Base-by-base conservation (phyloP, 2,797 vertebrate genomes). In the Thamnophis elegans region DNA sequence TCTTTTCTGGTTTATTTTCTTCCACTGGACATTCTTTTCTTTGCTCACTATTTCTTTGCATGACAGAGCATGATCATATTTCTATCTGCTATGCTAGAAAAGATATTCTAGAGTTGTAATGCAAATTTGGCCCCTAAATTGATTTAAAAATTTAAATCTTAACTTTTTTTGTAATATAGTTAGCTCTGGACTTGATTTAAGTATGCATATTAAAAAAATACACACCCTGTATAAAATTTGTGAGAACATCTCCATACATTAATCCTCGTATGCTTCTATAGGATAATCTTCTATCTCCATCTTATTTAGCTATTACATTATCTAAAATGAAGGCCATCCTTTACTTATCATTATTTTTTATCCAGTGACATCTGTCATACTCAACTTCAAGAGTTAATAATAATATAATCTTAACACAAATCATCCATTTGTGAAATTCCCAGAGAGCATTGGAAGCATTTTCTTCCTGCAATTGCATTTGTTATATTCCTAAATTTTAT, bases 401-500 rank as follows among this genome's bases (percentile, higher is more conserved):
- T 62, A 91, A 96, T 94, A 92, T 96, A 94, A 93, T 95, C 93
- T 94, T 97, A 93, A 96, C 13, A 65, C 62, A 92, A 94, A 95
- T 95, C 96, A 93, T 95, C 95, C 93, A 90, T 91, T 51, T 93
- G 92, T 94, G 94, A 95, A 93, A 96, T 97, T 97, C 97, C 97
- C 95, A 96, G 96, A 95, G 92, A 95, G 78, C 92, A 96, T 94
- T 95, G 96, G 94, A 95, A 96, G 93, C 92, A 92, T 92, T 36
- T 73, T 73, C 32, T 36, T 96, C 92, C 87, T 94, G 0, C 94
- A 94, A 59, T 96, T 97, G 86, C 92, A 96, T 94, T 94, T 90
- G 94, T 95, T 96, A 95, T 97, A 97, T 96, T 95, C 88, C 95
- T 95, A 95, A 92, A 96, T 96, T 97, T 97, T 97, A 97, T 97